A percentile compares a stretch with the other conserved stretches of the same genome.
These are phyloP conservation scores for Oplegnathus fasciatus DNA, from an alignment of 2,113 vertebrate genomes.

Conservation along the genomic window DNA sequence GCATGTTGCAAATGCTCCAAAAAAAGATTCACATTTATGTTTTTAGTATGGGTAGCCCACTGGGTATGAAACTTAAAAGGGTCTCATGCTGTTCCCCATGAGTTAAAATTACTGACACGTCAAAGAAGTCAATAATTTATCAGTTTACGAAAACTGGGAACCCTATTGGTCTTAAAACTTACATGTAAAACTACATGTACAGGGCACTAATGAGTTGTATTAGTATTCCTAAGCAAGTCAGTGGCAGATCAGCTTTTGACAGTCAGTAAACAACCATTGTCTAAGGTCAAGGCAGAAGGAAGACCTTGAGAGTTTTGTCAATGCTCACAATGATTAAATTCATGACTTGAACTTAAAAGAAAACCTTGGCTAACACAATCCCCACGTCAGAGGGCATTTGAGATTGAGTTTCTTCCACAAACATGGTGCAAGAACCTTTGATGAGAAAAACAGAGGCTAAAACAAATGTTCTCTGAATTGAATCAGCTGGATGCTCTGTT, in stretches of 20 bases:
- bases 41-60: neutral
- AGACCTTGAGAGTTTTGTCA: constrained; percentile 22
- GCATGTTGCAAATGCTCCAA: neutral
- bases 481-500: constrained; percentile 57
- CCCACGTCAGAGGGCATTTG: constrained; percentile 50
- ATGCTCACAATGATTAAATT: constrained; percentile 64
- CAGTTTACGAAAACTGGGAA: neutral
- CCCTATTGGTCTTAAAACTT: neutral
- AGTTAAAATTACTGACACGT: constrained; percentile 18
- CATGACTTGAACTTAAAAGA: constrained; percentile 55
- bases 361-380: constrained; percentile 58
- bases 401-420: constrained; percentile 67
- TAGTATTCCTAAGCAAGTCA: neutral
- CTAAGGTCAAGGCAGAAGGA: constrained; percentile 1
- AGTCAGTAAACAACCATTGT: neutral
- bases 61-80: neutral
- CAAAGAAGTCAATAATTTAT: neutral
- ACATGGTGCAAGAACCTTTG: constrained; percentile 47
- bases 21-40: neutral
- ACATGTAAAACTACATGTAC: too few relatives aligned
- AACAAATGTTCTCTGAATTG: constrained; percentile 50
- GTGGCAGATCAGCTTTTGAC: constrained; percentile 13
- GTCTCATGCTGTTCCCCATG: neutral
- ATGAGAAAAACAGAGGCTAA: constrained; percentile 77
- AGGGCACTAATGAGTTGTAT: neutral